Conservation (phyloP, 30 jellyfish, hydroid and myxozoan species). For the Pelagia noctiluca region DNA sequence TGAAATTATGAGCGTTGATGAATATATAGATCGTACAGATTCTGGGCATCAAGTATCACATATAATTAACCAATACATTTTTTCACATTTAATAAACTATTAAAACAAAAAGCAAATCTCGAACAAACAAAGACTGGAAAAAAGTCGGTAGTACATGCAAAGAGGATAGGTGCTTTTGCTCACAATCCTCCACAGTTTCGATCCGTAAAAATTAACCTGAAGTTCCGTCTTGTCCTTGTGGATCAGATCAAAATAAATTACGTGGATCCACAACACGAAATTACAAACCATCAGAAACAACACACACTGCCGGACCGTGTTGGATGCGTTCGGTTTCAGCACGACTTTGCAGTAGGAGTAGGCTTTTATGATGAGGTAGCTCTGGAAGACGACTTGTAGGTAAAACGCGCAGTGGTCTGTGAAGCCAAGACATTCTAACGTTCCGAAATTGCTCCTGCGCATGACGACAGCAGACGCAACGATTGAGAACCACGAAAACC, state of each 20-base stretch:
- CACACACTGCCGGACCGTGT: conserved; percentile 68
- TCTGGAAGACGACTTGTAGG: conserved; percentile 51
- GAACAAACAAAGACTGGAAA: conserved; percentile 58
- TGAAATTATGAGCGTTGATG: too few species aligned
- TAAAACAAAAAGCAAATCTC: conserved; percentile 64
- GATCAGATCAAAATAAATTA: conserved; percentile 59
- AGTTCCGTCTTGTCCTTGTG: conserved; percentile 61
- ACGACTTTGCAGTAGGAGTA: conserved; percentile 68
- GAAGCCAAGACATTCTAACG: conserved; percentile 36
- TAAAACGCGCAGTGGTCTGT: conserved; percentile 44
- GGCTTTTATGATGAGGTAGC: conserved; percentile 61
- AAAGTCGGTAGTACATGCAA: conserved; percentile 69
- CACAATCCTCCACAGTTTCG: conserved; percentile 43
- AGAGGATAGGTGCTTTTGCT: conserved; percentile 67
- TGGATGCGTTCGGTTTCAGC: conserved; percentile 57
- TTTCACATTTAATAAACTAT: background rate
- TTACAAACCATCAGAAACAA: conserved; percentile 69
- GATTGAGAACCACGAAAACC: conserved; percentile 71
- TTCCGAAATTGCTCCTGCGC: conserved; percentile 3
- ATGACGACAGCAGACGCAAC: conserved; percentile 47
- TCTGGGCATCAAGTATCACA: background rate
- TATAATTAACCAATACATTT: background rate
- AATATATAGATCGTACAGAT: too few species aligned
- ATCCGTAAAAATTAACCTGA: conserved; percentile 63
- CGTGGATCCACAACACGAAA: conserved; percentile 71